Conservation (phyloP, 2,113 vertebrate species). For the Athene noctua region DNA sequence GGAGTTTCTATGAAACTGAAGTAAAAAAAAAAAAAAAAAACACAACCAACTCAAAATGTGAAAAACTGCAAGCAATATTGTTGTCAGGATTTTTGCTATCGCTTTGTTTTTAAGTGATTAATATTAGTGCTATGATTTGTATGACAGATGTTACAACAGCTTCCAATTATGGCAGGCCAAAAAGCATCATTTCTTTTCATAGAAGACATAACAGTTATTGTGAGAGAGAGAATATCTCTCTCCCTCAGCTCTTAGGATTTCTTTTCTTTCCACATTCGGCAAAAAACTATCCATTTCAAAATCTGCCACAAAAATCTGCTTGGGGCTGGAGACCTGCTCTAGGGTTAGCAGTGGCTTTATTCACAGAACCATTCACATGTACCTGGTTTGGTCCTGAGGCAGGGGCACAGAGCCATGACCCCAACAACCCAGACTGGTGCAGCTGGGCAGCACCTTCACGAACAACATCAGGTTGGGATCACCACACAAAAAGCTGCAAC, state of each 20-base stretch:
- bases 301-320: not conserved
- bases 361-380: accelerated
- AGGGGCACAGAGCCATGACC: not conserved
- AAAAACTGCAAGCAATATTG: not conserved
- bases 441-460: not conserved
- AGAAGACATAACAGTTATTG: not conserved
- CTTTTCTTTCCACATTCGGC: not conserved
- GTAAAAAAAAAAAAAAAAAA: not conserved
- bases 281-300: not conserved
- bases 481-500: not conserved
- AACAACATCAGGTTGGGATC: accelerated
- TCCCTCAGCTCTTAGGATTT: not conserved
- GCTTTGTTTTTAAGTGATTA: not conserved
- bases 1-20: not conserved
- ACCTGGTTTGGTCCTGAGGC: not conserved
- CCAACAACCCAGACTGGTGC: not conserved
- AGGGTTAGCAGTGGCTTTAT: not conserved
- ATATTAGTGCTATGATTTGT: not conserved
- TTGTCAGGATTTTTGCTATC: not conserved
- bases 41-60: not conserved
- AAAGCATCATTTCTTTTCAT: not conserved
- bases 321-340: accelerated
- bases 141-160: not conserved
- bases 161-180: not conserved
- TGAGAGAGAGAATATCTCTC: not conserved